A percentile compares a stretch with the other conserved stretches of the same genome.
phyloP scores from a whole-genome alignment of 2,113 vertebrate species.

The Melozone crissalis region DNA sequence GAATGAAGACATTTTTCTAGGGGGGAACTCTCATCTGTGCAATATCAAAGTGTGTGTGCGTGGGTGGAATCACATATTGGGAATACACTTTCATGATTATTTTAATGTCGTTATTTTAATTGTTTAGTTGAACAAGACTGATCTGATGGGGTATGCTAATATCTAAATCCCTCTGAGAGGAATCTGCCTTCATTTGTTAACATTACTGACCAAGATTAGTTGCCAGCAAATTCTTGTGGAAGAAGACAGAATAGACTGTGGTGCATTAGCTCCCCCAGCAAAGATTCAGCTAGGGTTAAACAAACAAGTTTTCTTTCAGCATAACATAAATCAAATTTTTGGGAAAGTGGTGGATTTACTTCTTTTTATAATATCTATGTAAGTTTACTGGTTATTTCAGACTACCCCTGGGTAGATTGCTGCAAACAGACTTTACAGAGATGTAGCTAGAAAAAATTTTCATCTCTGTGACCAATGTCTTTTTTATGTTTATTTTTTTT shows the following conservation, averaged over 20 bases:
- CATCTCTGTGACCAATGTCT: not conserved
- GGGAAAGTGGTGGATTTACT: not conserved
- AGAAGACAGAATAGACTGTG: not conserved
- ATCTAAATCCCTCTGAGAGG: not conserved
- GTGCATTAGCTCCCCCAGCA: not conserved
- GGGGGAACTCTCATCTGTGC: not conserved
- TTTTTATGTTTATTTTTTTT: too few relatives aligned
- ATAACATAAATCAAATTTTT: not conserved
- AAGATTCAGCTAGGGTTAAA: not conserved
- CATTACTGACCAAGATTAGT: not conserved
- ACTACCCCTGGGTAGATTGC: not conserved
- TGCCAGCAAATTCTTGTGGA: not conserved
- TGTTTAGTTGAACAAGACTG: conserved; percentile 37
- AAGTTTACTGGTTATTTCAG: not conserved
- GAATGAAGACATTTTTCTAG: not conserved
- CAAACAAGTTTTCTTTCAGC: not conserved
- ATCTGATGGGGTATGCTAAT: conserved; percentile 13
- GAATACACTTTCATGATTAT: conserved; percentile 23
- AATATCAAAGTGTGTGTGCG: not conserved
- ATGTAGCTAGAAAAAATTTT: not conserved
- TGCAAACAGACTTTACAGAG: too few relatives aligned
- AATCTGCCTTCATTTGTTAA: conserved; percentile 19
- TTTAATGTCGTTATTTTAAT: conserved; percentile 41
- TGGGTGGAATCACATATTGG: not conserved
- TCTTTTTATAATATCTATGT: not conserved